Base-by-base conservation (phyloP, 2,888 invertebrate genomes). In the Lasioglossum figueresi region DNA sequence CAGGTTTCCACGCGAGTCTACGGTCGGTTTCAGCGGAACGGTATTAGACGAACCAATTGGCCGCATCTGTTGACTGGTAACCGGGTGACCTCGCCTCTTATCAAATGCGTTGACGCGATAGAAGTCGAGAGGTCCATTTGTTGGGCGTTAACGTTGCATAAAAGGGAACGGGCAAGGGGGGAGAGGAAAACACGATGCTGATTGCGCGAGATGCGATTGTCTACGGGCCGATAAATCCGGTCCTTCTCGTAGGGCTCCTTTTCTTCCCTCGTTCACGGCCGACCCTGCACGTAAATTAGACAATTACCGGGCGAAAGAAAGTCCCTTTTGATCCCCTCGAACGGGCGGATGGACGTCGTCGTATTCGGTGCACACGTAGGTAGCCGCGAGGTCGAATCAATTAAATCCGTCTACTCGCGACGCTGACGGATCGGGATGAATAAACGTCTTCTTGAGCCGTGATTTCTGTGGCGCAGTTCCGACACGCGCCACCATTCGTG, bases 51-150 rank as follows among this genome's bases (percentile, higher is more conserved):
- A 88, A 48, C 86, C 92, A 93, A 94, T 93, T 93, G 92, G 88
- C 81, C 89, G 91, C 92, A 91, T 93, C 92, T 93, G 94, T 92
- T 91, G 91, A 91, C 91, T 87, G 91, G 91, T 91, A 92, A 93
- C 90, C 91, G 90, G 90, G 90, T 93, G 93, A 93, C 94, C 94
- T 94, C 93, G 92, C 88, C 84, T 91, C 91, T 92, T 93, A 93
- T 93, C 93, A 93, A 93, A 93, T 89, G 89, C 91, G 90, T 92
- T 92, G 93, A 93, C 92, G 92, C 91, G 93, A 94, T 93, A 92
- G 91, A 91, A 93, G 91, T 91, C 88, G 89, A 92, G 91, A 90
- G 91, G 90, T 91, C 90, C 89, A 90, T 92, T 93, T 92, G 93
- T 92, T 84, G 88, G 89, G 83, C 88, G 91, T 88, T 90, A 86